phyloP scores from a whole-genome alignment of 2,888 invertebrate species.

The Xylophagus ater region DNA sequence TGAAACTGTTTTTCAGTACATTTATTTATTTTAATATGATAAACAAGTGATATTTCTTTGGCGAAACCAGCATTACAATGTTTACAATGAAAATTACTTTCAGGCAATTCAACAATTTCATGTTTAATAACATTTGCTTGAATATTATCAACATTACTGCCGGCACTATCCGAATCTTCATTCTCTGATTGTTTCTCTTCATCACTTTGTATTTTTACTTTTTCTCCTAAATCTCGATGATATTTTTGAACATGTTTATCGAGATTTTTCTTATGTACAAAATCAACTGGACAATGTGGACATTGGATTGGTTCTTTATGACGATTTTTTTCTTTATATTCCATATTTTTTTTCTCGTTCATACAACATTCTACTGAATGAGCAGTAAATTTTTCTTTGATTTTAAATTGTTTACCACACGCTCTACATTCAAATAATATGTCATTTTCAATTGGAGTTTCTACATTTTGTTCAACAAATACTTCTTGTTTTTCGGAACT shows the following conservation, averaged over 20 bases:
- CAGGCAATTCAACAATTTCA: slow-evolving; percentile 12
- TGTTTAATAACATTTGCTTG: slow-evolving; percentile 15
- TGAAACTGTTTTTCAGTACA: neutral
- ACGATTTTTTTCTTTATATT: no score
- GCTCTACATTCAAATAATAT: slow-evolving; percentile 4
- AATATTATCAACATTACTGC: no score
- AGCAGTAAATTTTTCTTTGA: neutral
- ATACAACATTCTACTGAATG: slow-evolving; percentile 3
- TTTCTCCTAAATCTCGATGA: no score
- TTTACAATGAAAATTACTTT: slow-evolving; percentile 14
- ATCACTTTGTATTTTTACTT: no score
- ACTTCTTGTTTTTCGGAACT: neutral
- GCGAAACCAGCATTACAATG: slow-evolving; percentile 18
- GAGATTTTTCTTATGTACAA: slow-evolving; percentile 38
- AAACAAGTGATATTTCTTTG: slow-evolving; percentile 13
- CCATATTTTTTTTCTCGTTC: no score
- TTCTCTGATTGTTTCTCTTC: no score
- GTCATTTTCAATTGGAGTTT: neutral
- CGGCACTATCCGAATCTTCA: no score
- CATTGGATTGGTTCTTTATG: slow-evolving; percentile 15
- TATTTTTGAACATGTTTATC: slow-evolving; percentile 34
- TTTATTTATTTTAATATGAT: slow-evolving; percentile 14
- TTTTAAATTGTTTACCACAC: slow-evolving; percentile 1
- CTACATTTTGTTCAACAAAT: neutral
- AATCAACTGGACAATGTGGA: slow-evolving; percentile 29